A percentile compares a stretch with the other conserved stretches of the same genome.
These are phyloP conservation scores for Sarotherodon lohbergeri DNA, from an alignment of 2,113 vertebrate genomes.

Conservation along the genomic window DNA sequence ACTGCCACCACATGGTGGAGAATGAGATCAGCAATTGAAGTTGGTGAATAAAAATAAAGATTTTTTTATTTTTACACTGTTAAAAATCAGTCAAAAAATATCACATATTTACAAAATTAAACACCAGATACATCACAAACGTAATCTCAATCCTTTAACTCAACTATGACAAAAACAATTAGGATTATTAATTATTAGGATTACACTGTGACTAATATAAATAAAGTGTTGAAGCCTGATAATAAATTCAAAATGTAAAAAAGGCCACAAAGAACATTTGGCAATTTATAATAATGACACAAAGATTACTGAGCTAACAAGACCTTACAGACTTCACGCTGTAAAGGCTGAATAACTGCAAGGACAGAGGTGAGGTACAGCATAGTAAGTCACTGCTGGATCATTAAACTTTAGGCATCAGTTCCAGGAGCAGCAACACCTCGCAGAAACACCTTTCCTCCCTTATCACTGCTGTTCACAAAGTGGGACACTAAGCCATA, in stretches of 20 bases:
- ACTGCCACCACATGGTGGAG: conserved; percentile 41
- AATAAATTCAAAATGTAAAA: neutral
- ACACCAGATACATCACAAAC: neutral
- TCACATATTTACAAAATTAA: neutral
- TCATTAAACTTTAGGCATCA: neutral
- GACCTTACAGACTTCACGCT: neutral
- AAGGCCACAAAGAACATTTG: neutral
- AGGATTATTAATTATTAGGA: neutral
- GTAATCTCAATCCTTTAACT: neutral
- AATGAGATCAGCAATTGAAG: neutral
- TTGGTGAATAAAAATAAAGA: neutral
- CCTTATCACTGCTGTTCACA: conserved; percentile 65
- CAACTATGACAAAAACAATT: neutral
- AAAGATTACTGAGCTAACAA: neutral
- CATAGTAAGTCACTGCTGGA: neutral
- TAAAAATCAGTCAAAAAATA: neutral
- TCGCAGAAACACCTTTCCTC: conserved; percentile 61
- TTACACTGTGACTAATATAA: neutral
- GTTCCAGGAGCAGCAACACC: conserved; percentile 12
- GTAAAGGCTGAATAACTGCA: neutral
- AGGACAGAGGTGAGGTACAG: neutral
- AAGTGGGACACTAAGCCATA: conserved; percentile 89
- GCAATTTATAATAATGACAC: neutral
- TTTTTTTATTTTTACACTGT: conserved; percentile 29
- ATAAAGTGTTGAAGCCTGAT: neutral